Percentiles rank a stretch among this genome's conserved stretches.
These are phyloP conservation scores for Caligus rogercresseyi DNA, from an alignment of 1,140 invertebrate genomes.

Conservation along the genomic window DNA sequence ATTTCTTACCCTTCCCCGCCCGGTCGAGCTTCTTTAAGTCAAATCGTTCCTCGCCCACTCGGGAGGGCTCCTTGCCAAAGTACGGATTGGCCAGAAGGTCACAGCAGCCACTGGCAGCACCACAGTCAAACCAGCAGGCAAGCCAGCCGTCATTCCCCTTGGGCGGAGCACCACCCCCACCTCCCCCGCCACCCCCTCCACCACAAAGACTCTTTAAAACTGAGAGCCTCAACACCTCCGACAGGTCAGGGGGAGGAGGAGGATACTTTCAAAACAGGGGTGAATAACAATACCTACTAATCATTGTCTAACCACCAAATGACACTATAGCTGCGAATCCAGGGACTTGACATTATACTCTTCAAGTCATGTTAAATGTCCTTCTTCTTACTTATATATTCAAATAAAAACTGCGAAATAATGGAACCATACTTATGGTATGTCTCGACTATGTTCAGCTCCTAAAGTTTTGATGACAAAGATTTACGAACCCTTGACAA, in stretches of 20 bases:
- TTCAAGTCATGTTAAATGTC: too few species aligned
- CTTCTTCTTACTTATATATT: too few species aligned
- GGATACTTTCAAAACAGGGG: constrained; percentile 20
- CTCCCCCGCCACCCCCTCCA: constrained; percentile 20
- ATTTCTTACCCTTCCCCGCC: constrained; percentile 14
- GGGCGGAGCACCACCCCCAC: constrained; percentile 20
- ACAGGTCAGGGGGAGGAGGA: constrained; percentile 21
- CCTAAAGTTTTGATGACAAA: too few species aligned
- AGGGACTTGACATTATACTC: too few species aligned
- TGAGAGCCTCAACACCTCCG: constrained; percentile 25
- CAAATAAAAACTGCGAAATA: too few species aligned
- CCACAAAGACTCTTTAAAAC: constrained; percentile 24
- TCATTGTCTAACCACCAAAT: too few species aligned
- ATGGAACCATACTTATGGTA: too few species aligned
- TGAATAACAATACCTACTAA: too few species aligned
- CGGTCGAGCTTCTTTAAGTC: constrained; percentile 21
- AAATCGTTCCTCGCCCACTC: constrained; percentile 25
- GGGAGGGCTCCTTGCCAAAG: constrained; percentile 22
- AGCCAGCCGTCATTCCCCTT: constrained; percentile 10
- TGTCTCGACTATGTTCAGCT: too few species aligned
- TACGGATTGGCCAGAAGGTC: constrained; percentile 4
- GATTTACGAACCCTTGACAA: too few species aligned
- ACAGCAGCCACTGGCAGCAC: not conserved
- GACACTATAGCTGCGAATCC: too few species aligned
- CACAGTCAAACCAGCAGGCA: not conserved